Percentiles rank a stretch among this genome's conserved stretches.
These are phyloP conservation scores for Ondatra zibethicus DNA, from an alignment of 2,113 vertebrate species.

Conservation along the genomic window DNA sequence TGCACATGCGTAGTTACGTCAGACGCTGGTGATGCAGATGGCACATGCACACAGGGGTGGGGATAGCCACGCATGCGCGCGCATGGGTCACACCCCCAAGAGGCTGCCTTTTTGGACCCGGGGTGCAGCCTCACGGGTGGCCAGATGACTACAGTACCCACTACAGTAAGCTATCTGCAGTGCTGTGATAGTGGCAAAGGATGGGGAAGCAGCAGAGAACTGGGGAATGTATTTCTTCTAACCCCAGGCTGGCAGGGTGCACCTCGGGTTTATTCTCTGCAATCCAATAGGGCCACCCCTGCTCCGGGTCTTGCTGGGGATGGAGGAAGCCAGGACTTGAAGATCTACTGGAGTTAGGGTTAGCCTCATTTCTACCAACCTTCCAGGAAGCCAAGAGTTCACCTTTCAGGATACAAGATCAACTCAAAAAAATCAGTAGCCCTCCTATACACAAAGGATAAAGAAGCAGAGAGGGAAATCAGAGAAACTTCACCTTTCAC, in stretches of 20 bases:
- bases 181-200: conserved; percentile 35
- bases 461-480: too few relatives aligned
- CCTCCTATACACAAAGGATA: too few relatives aligned
- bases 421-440: too few relatives aligned
- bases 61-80: too few relatives aligned
- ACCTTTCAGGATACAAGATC: too few relatives aligned
- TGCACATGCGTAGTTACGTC: too few relatives aligned
- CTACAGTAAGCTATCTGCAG: conserved; percentile 10
- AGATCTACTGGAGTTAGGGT: neutral
- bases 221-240: neutral
- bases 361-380: neutral
- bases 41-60: too few relatives aligned
- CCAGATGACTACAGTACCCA: conserved; percentile 24
- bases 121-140: too few relatives aligned
- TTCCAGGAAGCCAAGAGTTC: neutral
- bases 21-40: too few relatives aligned
- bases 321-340: neutral
- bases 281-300: neutral
- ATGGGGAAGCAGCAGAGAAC: neutral
- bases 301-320: neutral
- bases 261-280: neutral
- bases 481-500: too few relatives aligned
- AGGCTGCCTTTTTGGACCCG: too few relatives aligned
- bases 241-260: neutral
- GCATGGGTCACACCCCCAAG: too few relatives aligned